Evolutionary conservation across 2,797 vertebrate species (phyloP), one percentile per base, ranked within the genome.

Genomic region (Melanotaenia parkinsoni): DNA sequence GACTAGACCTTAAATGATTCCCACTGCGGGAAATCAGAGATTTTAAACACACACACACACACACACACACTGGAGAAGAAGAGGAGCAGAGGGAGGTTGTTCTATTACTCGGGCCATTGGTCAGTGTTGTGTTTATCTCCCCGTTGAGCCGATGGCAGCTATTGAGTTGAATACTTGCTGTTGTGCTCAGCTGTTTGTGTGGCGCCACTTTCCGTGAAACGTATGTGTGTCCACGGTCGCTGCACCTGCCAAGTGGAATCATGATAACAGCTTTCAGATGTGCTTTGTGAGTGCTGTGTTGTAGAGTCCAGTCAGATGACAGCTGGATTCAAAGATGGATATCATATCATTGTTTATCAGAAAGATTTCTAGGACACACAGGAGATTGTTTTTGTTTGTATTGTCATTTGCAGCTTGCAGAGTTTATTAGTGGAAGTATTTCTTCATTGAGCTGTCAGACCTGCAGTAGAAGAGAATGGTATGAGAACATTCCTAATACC

Each of bases 21-120:
- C 79, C 78, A 82, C 86, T 85, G 67, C 84, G 88, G 85, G 84
- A 91, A 89, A 90, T 89, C 74, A 80, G 62, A 63, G 30, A 47
- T 60, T 74, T 70, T 63, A 63, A 40, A 77, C 8, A 71, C 60
- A 30, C 4, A 1, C 14, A 51, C 60, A 30, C 4, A 1, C 14
- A 51, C 59, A 37, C 3, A 1, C 13, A 51, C 28, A 70, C 3
- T 64, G 37, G 12, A 40, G 12, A 8, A 18, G 50, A 57, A 26
- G 32, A 63, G 45, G 58, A 63, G 37, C 60, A 28, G 45, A 30
- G 40, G 30, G 72, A 24, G 67, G 57, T 14, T 72, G 62, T 37
- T 40, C 69, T 70, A 65, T 87, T 76, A 71, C 80, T 76, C 81
- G 77, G 60, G 69, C 70, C 70, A 72, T 82, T 71, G 81, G 76